These are phyloP conservation scores for Setipinna tenuifilis DNA, from an alignment of 2,797 vertebrate genomes.

Conservation along the genomic window DNA sequence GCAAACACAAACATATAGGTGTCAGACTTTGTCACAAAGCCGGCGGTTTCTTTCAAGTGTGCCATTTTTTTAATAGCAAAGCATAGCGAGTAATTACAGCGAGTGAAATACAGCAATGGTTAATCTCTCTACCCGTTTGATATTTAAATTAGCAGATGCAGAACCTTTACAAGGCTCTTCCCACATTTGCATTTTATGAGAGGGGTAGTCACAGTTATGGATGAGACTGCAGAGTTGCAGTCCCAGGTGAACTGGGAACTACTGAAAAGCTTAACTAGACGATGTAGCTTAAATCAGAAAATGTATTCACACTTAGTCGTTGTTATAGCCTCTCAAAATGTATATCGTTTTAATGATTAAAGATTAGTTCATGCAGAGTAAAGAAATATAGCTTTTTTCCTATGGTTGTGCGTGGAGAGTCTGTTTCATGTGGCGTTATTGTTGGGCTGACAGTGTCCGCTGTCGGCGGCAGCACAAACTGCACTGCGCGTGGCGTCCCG, in stretches of 20 bases:
- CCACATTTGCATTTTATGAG: slow-evolving; percentile 1
- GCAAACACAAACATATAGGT: not conserved
- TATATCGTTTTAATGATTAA: not conserved
- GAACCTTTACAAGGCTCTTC: not conserved
- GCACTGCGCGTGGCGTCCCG: slow-evolving; percentile 59
- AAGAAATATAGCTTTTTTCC: slow-evolving; percentile 35
- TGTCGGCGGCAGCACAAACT: slow-evolving; percentile 77
- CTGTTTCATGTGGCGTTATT: slow-evolving; percentile 58
- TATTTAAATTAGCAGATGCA: slow-evolving; percentile 14
- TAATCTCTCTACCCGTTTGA: not conserved
- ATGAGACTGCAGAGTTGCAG: slow-evolving; percentile 6
- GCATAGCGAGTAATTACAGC: not conserved
- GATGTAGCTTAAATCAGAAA: not conserved
- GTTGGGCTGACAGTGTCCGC: slow-evolving; percentile 81
- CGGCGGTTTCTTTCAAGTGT: slow-evolving; percentile 6
- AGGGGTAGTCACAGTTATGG: slow-evolving; percentile 8
- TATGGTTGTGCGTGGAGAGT: not conserved
- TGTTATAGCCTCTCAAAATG: not conserved
- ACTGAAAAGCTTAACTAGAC: not conserved
- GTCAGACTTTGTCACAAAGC: not conserved
- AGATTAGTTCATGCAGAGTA: not conserved
- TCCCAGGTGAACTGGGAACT: not conserved
- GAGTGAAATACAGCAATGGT: not conserved
- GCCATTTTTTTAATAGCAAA: not conserved
- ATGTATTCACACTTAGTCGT: not conserved